phyloP scores from a whole-genome alignment of 64 coral and sea anemone genomes.

The Hydrozoanthus tunicans region DNA sequence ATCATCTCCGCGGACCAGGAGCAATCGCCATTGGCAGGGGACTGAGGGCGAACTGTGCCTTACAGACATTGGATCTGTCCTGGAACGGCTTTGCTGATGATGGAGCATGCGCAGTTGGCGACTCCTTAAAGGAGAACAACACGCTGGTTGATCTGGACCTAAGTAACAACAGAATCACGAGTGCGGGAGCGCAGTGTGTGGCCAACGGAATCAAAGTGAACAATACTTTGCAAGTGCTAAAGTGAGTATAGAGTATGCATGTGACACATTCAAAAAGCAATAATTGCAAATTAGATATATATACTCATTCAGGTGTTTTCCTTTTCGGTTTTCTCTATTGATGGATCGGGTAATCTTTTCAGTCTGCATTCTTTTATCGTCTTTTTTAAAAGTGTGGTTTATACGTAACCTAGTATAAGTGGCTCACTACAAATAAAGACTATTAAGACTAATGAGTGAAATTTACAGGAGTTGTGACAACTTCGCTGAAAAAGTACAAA shows the following conservation, averaged over 20 bases:
- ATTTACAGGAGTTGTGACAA: too few species aligned
- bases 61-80: conserved; percentile 69
- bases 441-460: too few species aligned
- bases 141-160: conserved; percentile 81
- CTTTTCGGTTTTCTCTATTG: too few species aligned
- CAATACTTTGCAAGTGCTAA: conserved; percentile 84
- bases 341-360: too few species aligned
- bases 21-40: conserved; percentile 87
- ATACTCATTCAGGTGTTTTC: too few species aligned
- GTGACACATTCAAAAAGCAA: too few species aligned
- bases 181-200: conserved; percentile 65
- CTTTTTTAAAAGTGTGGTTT: too few species aligned
- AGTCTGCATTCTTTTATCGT: too few species aligned
- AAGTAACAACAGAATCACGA: conserved; percentile 87
- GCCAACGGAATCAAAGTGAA: conserved; percentile 85
- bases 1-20: conserved; percentile 83
- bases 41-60: conserved; percentile 72
- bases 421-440: too few species aligned
- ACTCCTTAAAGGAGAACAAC: conserved; percentile 88
- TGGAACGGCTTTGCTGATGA: conserved; percentile 98
- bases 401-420: too few species aligned
- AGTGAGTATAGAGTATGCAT: conserved; percentile 7
- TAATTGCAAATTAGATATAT: too few species aligned
- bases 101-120: conserved; percentile 81
- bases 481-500: too few species aligned